Evolutionary conservation across 2,113 vertebrate genomes (phyloP).

Genomic region (Calyptomena viridis): DNA sequence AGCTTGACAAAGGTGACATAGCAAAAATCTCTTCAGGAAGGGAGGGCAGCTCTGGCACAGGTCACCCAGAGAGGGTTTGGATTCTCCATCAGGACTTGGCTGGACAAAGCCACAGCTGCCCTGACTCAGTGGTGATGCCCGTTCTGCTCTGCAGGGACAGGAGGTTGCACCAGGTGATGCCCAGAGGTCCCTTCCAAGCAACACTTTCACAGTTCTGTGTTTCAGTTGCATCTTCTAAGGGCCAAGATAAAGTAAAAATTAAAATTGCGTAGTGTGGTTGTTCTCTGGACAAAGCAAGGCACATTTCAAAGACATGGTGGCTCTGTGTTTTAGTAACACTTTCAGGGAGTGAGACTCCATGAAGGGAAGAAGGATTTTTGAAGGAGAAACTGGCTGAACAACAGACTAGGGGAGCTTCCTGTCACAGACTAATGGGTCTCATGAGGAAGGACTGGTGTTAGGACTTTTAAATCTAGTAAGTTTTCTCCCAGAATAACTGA

Average conservation of each 20-base stretch:
- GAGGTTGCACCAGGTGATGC: neutral
- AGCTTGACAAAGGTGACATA: neutral
- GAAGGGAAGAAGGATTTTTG: neutral
- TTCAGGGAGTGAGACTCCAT: neutral
- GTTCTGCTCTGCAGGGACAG: neutral
- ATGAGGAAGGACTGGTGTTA: neutral
- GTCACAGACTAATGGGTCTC: neutral
- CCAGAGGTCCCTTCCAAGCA: neutral
- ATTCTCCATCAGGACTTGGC: neutral
- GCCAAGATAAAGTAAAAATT: neutral
- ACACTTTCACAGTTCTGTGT: neutral
- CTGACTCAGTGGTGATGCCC: neutral
- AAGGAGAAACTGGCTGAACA: neutral
- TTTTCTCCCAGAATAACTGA: neutral
- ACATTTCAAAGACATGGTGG: neutral
- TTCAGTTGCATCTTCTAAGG: neutral
- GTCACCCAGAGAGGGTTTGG: neutral
- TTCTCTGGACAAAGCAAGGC: neutral
- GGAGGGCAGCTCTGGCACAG: neutral
- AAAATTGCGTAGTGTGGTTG: neutral
- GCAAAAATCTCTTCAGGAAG: neutral
- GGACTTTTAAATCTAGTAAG: neutral
- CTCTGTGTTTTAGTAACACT: neutral
- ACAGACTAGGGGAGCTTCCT: neutral
- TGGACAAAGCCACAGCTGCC: neutral